A percentile compares a stretch with the other conserved stretches of the same genome.
Evolutionary conservation across 2,888 invertebrate genomes (phyloP).

Genomic region (Limenitis camilla): DNA sequence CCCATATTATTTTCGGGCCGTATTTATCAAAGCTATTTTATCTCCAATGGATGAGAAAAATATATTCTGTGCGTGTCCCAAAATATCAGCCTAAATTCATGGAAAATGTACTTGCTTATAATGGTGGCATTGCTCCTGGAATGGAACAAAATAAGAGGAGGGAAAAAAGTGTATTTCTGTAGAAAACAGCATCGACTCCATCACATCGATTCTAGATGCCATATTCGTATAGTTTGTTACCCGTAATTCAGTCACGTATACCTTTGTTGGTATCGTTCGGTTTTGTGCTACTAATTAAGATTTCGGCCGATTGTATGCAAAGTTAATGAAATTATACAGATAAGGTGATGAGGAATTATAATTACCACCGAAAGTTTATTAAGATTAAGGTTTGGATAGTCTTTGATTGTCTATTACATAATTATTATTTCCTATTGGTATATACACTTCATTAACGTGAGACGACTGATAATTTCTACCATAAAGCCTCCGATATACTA

Average conservation of each 20-base stretch:
- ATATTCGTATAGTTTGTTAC: constrained; percentile 22
- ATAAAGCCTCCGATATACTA: no score
- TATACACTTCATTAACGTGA: no score
- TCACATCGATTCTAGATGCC: constrained; percentile 42
- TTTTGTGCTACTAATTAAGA: constrained; percentile 8
- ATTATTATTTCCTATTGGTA: no score
- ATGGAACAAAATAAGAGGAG: constrained; percentile 47
- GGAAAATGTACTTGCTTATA: constrained; percentile 46
- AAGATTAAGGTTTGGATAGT: no score
- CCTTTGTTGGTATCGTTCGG: constrained; percentile 10
- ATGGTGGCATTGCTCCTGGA: constrained; percentile 62
- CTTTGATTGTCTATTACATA: no score
- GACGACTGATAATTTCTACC: no score
- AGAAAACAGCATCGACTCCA: constrained; percentile 58
- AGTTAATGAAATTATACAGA: not conserved
- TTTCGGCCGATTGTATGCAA: not conserved
- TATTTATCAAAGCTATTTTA: not conserved
- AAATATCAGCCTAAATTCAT: constrained; percentile 27
- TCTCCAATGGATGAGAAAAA: not conserved
- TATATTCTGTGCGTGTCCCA: constrained; percentile 5
- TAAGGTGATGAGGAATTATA: no score
- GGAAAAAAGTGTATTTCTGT: constrained; percentile 57
- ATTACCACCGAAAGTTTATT: no score
- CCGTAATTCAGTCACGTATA: constrained; percentile 13
- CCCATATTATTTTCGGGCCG: no score